These are phyloP conservation scores for Trisateles emortualis DNA, from an alignment of 2,888 invertebrate species.

Conservation along the genomic window DNA sequence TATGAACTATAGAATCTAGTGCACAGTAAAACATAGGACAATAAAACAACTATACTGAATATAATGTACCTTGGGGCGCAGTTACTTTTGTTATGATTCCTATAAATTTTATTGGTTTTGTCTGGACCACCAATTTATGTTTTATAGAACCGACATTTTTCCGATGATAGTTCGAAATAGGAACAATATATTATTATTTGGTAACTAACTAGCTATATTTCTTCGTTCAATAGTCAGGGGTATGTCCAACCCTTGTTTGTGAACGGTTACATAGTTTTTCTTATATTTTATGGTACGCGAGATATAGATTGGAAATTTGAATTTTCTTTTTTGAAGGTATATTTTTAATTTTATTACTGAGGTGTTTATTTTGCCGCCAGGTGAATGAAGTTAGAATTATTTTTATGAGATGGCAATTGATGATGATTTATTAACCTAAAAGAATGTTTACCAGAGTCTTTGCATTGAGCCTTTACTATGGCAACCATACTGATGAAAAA, in stretches of 20 bases:
- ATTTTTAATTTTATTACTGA: conserved; percentile 4
- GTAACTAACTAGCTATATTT: conserved; percentile 59
- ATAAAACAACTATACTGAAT: conserved; percentile 56
- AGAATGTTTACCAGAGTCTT: too few species aligned
- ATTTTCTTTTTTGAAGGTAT: conserved; percentile 20
- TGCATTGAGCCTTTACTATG: too few species aligned
- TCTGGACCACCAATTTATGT: conserved; percentile 58
- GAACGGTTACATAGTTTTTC: conserved; percentile 33
- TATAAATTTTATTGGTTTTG: conserved; percentile 65
- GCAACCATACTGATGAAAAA: too few species aligned
- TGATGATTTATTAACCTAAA: too few species aligned
- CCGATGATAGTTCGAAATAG: conserved; percentile 50
- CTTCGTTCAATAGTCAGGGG: conserved; percentile 24
- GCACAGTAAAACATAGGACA: conserved; percentile 48
- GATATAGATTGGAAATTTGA: conserved; percentile 41
- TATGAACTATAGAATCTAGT: conserved; percentile 42
- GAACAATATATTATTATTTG: conserved; percentile 63
- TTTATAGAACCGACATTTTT: conserved; percentile 50
- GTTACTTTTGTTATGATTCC: conserved; percentile 65
- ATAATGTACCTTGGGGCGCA: conserved; percentile 52
- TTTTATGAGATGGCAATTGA: too few species aligned
- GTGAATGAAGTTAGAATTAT: background rate
- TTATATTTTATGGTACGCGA: conserved; percentile 33
- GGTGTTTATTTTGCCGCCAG: background rate
- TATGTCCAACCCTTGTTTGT: conserved; percentile 33